Evolutionary conservation across 2,797 vertebrate species (phyloP), one percentile per base, ranked within the genome.

Genomic region (Arnoldichthys spilopterus): DNA sequence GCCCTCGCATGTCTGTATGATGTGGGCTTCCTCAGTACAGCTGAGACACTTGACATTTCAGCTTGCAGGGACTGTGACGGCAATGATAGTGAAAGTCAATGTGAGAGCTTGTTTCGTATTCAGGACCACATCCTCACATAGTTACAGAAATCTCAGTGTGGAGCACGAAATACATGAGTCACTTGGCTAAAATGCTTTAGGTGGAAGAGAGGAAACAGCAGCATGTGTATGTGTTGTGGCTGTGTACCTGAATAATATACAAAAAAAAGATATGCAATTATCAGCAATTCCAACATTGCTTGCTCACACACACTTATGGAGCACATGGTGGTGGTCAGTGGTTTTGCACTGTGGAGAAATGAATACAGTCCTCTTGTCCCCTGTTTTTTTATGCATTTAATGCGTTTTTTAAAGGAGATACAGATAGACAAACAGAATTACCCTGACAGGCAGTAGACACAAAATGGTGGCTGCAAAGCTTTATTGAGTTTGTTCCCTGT

Each of bases 41-140:
- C 68, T 56, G 40, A 85, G 45, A 81, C 77, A 74, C 74, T 77
- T 82, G 72, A 78, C 77, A 82, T 78, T 82, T 82, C 53, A 79
- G 61, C 71, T 64, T 6, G 22, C 76, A 62, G 56, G 62, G 67
- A 74, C 47, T 59, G 51, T 43, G 51, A 72, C 45, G 22, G 53
- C 34, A 30, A 7, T 62, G 53, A 49, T 28, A 53, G 56, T 59
- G 43, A 61, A 70, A 59, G 75, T 79, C 64, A 73, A 28, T 62
- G 32, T 66, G 20, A 74, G 61, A 26, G 68, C 73, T 74, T 67
- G 70, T 80, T 81, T 30, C 40, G 58, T 53, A 81, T 85, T 84
- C 77, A 79, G 67, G 71, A 61, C 62, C 86, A 78, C 71, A 70
- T 72, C 78, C 62, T 77, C 49, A 81, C 24, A 51, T 30, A 40